Conservation (phyloP, 2,113 vertebrate genomes). For the Scytalopus superciliaris region DNA sequence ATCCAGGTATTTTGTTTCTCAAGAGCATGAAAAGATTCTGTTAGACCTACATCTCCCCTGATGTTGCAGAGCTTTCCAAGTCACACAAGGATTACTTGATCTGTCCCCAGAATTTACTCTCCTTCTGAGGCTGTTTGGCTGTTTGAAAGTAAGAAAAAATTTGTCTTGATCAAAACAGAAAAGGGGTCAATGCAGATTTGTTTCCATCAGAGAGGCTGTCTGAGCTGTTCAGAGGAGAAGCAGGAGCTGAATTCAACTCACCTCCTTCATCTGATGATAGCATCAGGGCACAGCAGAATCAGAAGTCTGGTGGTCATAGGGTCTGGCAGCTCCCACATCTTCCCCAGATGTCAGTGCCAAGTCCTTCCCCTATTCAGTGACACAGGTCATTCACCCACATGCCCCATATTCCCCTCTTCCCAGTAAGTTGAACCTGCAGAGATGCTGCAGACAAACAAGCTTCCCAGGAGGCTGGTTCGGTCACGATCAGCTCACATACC, state of each 20-base stretch:
- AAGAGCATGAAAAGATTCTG: not conserved
- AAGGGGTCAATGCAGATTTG: not conserved
- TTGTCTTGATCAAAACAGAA: not conserved
- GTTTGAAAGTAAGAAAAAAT: not conserved
- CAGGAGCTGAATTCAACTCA: not conserved
- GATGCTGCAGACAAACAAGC: not conserved
- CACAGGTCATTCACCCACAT: not conserved
- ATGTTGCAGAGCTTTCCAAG: not conserved
- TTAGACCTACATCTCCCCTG: not conserved
- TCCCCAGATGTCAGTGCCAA: not conserved
- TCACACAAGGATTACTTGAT: not conserved
- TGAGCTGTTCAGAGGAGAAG: not conserved
- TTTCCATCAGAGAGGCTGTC: not conserved
- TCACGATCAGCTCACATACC: not conserved
- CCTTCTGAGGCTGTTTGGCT: rapidly evolving
- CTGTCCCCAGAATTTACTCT: not conserved
- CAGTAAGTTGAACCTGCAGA: not conserved
- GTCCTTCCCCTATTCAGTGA: not conserved
- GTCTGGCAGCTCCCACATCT: not conserved
- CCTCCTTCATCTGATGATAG: rapidly evolving
- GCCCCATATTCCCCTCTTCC: not conserved
- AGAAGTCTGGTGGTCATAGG: not conserved
- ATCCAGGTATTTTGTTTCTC: not conserved
- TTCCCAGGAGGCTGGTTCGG: not conserved
- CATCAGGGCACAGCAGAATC: not conserved